phyloP scores from a whole-genome alignment of 2,888 invertebrate genomes.

The Dynastes hyllus region DNA sequence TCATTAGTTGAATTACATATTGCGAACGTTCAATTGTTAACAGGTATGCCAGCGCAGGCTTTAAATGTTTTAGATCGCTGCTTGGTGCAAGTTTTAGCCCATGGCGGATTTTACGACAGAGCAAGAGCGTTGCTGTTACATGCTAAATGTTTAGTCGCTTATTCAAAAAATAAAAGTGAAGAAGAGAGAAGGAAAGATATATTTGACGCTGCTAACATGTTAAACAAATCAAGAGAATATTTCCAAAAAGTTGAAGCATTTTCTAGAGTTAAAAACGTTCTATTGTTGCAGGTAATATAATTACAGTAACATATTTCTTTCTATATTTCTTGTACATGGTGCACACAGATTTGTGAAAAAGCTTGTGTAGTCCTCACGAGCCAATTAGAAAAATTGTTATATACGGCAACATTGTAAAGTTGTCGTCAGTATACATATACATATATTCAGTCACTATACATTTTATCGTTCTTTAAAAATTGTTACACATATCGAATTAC shows the following conservation, averaged over 20 bases:
- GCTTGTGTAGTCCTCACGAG: too few relatives aligned
- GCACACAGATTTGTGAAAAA: too few relatives aligned
- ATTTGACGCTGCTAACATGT: conserved; percentile 75
- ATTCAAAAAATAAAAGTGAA: conserved; percentile 71
- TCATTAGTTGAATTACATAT: conserved; percentile 85
- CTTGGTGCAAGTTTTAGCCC: conserved; percentile 82
- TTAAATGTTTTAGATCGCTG: conserved; percentile 76
- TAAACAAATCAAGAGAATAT: conserved; percentile 79
- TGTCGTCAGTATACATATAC: too few relatives aligned
- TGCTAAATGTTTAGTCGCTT: conserved; percentile 85
- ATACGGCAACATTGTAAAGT: too few relatives aligned
- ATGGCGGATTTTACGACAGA: conserved; percentile 87
- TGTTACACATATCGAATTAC: too few relatives aligned
- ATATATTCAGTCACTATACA: too few relatives aligned
- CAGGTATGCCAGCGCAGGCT: conserved; percentile 86
- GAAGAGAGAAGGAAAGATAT: conserved; percentile 74
- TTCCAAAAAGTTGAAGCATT: conserved; percentile 86
- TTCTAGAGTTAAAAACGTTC: conserved; percentile 82
- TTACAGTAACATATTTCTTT: conserved; percentile 44
- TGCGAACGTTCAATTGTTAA: conserved; percentile 83
- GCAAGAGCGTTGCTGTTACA: conserved; percentile 85
- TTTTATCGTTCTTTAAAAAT: too few relatives aligned
- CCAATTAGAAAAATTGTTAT: too few relatives aligned
- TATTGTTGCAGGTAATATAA: conserved; percentile 78
- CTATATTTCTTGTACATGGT: too few relatives aligned